These are phyloP conservation scores for Sesamia nonagrioides DNA, from an alignment of 1,140 invertebrate species.

Conservation along the genomic window DNA sequence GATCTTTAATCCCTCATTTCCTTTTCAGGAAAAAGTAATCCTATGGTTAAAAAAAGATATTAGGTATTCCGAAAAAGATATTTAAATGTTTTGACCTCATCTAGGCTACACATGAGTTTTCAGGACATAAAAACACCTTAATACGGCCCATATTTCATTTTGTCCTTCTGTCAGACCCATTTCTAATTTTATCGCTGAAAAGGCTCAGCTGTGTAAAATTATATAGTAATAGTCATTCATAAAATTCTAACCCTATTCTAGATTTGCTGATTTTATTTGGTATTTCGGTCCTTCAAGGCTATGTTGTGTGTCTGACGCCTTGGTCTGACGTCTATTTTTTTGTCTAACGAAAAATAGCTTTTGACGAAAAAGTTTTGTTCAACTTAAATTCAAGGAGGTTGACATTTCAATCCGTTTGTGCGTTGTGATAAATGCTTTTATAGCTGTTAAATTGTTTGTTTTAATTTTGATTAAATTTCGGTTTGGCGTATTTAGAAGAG, in stretches of 20 bases:
- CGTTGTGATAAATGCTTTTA: conserved; percentile 11
- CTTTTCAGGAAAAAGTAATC: neutral
- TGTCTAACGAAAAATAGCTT: conserved; percentile 3
- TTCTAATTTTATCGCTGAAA: conserved; percentile 39
- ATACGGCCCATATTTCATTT: conserved; percentile 26
- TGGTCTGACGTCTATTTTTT: conserved; percentile 38
- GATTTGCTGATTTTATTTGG: conserved; percentile 23
- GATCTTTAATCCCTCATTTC: no score
- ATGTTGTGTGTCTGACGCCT: conserved; percentile 28
- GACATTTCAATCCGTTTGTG: conserved; percentile 25
- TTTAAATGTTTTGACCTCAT: conserved; percentile 2
- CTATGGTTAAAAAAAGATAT: neutral
- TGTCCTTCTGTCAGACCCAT: conserved; percentile 28
- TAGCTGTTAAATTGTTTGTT: conserved; percentile 9
- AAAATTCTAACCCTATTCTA: conserved; percentile 36
- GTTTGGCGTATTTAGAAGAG: neutral
- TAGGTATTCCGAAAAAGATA: neutral
- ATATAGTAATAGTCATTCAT: conserved; percentile 47
- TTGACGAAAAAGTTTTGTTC: neutral
- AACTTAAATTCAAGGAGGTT: conserved; percentile 34
- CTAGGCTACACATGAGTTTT: neutral
- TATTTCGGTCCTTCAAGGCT: neutral
- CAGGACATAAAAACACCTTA: conserved; percentile 32
- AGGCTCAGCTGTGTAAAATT: conserved; percentile 25
- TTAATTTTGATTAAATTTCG: neutral